A percentile compares a stretch with the other conserved stretches of the same genome.
phyloP scores from a whole-genome alignment of 2,888 invertebrate species.

The Pheosia tremula region DNA sequence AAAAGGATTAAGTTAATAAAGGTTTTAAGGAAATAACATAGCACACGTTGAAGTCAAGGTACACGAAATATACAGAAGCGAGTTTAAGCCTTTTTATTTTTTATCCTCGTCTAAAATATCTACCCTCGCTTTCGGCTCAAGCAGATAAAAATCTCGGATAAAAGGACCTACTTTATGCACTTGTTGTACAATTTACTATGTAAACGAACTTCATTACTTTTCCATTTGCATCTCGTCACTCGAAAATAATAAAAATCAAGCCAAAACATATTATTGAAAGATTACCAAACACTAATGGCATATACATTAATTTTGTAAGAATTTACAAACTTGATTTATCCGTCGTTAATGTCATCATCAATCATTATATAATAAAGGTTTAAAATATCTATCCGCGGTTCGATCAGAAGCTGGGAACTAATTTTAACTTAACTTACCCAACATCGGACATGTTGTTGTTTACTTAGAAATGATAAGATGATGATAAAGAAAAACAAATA shows the following conservation, averaged over 20 bases:
- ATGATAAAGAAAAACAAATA: too few species aligned
- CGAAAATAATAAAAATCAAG: not conserved
- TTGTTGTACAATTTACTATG: too few species aligned
- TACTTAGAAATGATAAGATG: too few species aligned
- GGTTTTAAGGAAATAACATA: not conserved
- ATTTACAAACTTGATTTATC: constrained; percentile 38
- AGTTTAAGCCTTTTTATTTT: not conserved
- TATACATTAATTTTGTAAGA: constrained; percentile 24
- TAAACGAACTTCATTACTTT: not conserved
- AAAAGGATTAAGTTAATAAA: constrained; percentile 1
- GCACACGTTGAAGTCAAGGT: not conserved
- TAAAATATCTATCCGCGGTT: constrained; percentile 35
- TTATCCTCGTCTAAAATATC: too few species aligned
- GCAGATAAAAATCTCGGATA: too few species aligned
- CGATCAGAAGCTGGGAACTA: constrained; percentile 16
- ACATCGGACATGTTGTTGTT: not conserved
- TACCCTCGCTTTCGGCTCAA: too few species aligned
- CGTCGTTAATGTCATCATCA: constrained; percentile 39
- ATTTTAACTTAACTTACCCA: constrained; percentile 30
- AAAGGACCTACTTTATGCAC: too few species aligned
- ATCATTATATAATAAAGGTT: constrained; percentile 37
- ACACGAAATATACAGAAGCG: not conserved
- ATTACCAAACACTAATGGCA: constrained; percentile 25
- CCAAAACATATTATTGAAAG: not conserved
- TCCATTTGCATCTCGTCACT: not conserved